A percentile compares a stretch with the other conserved stretches of the same genome.
These are phyloP conservation scores for Chaitophorus viminalis DNA, from an alignment of 2,888 invertebrate species.

Conservation along the genomic window DNA sequence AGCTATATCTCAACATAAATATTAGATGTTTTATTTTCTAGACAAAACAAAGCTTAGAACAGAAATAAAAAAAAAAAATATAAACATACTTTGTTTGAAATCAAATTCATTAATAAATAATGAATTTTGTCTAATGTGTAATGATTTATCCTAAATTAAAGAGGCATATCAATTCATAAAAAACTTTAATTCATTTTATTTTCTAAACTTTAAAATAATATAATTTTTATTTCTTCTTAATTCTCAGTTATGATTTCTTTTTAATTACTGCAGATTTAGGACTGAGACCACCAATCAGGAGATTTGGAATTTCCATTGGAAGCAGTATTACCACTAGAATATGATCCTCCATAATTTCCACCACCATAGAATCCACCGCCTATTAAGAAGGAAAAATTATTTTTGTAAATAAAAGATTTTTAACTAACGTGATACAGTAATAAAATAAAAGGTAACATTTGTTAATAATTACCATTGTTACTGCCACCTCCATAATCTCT, in stretches of 20 bases:
- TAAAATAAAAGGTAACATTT: too few relatives aligned
- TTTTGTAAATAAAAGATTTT: too few relatives aligned
- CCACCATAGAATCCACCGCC: constrained; percentile 58
- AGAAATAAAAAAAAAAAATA: constrained; percentile 53
- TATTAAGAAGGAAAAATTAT: background rate
- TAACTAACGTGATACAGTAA: too few relatives aligned
- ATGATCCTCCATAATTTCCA: constrained; percentile 65
- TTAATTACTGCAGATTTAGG: constrained; percentile 40
- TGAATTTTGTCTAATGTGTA: constrained; percentile 54
- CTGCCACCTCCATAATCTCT: constrained; percentile 63
- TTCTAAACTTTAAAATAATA: constrained; percentile 57
- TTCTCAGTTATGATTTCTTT: constrained; percentile 43
- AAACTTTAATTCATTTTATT: constrained; percentile 44
- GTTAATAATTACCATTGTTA: constrained; percentile 53
- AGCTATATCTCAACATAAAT: constrained; percentile 53
- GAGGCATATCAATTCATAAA: constrained; percentile 59
- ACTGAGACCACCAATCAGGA: constrained; percentile 68
- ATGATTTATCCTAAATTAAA: constrained; percentile 53
- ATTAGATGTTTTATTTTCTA: constrained; percentile 58
- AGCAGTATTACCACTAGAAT: constrained; percentile 67
- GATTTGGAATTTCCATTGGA: constrained; percentile 68
- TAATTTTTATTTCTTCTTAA: constrained; percentile 23
- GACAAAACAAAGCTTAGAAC: constrained; percentile 60
- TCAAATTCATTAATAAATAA: constrained; percentile 51
- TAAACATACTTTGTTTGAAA: constrained; percentile 59